phyloP scores from a whole-genome alignment of 2,797 vertebrate genomes.

The Epinephelus awoara region DNA sequence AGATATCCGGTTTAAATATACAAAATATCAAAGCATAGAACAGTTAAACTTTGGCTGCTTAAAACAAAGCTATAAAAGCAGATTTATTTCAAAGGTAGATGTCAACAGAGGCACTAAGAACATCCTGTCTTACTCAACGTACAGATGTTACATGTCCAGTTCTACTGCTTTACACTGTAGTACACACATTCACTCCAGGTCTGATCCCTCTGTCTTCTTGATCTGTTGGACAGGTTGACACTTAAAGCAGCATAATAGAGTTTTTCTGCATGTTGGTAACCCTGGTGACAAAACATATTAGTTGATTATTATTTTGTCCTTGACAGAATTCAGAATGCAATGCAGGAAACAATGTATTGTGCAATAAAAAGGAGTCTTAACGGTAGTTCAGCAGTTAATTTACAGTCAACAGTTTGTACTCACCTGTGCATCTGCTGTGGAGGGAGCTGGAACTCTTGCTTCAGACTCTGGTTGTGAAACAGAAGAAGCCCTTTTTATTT shows the following conservation, averaged over 20 bases:
- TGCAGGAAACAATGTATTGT: too few species aligned
- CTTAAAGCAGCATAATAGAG: constrained; percentile 31
- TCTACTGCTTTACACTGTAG: constrained; percentile 27
- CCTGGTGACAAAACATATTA: not conserved
- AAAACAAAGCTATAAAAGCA: too few species aligned
- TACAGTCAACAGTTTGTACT: not conserved
- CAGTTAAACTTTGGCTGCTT: too few species aligned
- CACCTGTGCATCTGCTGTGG: not conserved
- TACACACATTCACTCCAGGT: constrained; percentile 36
- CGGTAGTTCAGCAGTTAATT: too few species aligned
- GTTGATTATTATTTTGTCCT: too few species aligned
- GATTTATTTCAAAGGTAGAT: too few species aligned
- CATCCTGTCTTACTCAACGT: too few species aligned
- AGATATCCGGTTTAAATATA: too few species aligned
- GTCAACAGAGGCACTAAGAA: too few species aligned
- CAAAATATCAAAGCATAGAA: too few species aligned
- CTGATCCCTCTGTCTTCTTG: not conserved
- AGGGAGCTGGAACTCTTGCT: not conserved
- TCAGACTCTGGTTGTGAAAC: not conserved
- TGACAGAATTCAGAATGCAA: too few species aligned
- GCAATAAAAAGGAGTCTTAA: too few species aligned
- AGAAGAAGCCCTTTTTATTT: not conserved
- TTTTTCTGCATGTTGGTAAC: not conserved
- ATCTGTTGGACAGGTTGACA: not conserved
- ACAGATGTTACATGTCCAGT: not conserved